phyloP scores from a whole-genome alignment of 2,797 vertebrate genomes.

The Chrysocyon brachyurus region DNA sequence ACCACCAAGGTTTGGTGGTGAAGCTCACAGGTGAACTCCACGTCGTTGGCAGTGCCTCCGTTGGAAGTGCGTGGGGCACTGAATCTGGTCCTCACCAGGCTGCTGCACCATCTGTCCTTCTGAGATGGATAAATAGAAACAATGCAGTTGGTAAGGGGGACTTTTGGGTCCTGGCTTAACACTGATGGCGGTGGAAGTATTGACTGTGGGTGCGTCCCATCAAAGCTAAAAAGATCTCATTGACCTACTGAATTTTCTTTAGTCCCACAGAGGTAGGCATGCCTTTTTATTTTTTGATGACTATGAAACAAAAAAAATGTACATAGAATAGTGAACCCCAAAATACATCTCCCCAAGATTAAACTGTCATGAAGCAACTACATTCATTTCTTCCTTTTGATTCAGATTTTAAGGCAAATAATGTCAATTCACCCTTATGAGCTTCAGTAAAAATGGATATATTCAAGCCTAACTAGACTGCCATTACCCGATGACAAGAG shows the following conservation, averaged over 20 bases:
- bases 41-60: background rate
- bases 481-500: background rate
- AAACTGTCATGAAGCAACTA: background rate
- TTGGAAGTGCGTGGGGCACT: background rate
- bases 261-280: background rate
- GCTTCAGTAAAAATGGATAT: background rate
- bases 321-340: background rate
- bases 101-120: slow-evolving; percentile 26
- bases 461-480: background rate
- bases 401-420: background rate
- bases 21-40: background rate
- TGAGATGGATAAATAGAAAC: background rate
- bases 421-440: background rate
- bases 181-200: accelerated
- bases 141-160: background rate
- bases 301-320: background rate
- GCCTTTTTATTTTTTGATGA: background rate
- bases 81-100: background rate
- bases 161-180: background rate
- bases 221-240: background rate
- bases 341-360: too few relatives aligned
- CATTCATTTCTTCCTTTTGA: background rate
- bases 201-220: background rate
- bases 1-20: too few relatives aligned
- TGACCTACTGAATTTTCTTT: background rate